phyloP scores from a whole-genome alignment of 1,140 invertebrate genomes.

The Ceratosolen solmsi region DNA sequence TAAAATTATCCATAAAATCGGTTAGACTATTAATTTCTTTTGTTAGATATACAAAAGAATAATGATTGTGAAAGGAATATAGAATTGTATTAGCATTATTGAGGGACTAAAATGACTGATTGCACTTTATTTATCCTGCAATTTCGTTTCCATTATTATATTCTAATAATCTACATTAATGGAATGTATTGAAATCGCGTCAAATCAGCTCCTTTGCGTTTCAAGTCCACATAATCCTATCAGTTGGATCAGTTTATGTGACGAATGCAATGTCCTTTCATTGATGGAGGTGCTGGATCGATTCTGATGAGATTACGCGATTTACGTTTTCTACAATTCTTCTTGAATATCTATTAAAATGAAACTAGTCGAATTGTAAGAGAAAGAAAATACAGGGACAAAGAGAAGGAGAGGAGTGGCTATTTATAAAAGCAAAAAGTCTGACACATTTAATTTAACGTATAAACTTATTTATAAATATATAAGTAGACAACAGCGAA shows the following conservation, averaged over 20 bases:
- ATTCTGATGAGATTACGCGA: conserved; percentile 42
- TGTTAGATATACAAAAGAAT: neutral
- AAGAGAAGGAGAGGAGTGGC: neutral
- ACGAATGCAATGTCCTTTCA: conserved; percentile 30
- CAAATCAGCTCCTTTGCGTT: conserved; percentile 49
- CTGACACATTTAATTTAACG: too few relatives aligned
- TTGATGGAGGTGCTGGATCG: conserved; percentile 9
- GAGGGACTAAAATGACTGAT: neutral
- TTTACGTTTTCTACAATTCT: conserved; percentile 28
- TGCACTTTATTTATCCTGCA: neutral
- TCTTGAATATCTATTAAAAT: conserved; percentile 11
- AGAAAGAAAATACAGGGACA: neutral
- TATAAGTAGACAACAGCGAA: too few relatives aligned
- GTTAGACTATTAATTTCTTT: neutral
- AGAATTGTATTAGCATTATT: neutral
- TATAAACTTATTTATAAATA: too few relatives aligned
- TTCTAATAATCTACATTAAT: conserved; percentile 32
- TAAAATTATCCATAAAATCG: neutral
- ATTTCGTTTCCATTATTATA: conserved; percentile 1
- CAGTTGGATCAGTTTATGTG: conserved; percentile 49
- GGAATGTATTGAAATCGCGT: conserved; percentile 8
- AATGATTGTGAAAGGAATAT: neutral
- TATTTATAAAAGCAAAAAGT: too few relatives aligned
- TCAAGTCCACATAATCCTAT: conserved; percentile 59
- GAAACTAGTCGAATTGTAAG: neutral